A percentile compares a stretch with the other conserved stretches of the same genome.
These are phyloP conservation scores for Dicerorhinus sumatrensis DNA, from an alignment of 2,113 vertebrate species.

Conservation along the genomic window DNA sequence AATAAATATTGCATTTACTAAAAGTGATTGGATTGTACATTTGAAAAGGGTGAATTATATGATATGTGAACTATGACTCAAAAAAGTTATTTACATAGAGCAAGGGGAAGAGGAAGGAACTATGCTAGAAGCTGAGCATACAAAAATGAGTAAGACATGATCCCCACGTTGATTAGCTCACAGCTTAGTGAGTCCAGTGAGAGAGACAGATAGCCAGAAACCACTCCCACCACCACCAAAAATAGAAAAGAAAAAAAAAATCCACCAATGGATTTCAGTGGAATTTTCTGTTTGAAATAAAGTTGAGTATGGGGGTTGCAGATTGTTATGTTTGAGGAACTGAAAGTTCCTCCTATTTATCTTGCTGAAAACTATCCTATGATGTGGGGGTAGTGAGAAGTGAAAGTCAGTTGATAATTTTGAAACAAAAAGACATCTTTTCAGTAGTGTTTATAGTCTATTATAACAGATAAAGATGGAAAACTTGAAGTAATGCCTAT, in stretches of 20 bases:
- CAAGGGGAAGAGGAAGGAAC: neutral
- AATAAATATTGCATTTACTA: neutral
- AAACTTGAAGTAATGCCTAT: neutral
- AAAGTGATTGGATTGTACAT: neutral
- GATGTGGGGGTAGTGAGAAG: neutral
- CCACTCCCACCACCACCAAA: neutral
- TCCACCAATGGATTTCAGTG: neutral
- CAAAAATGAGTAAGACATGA: neutral
- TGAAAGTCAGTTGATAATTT: constrained; percentile 3
- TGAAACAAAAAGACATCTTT: constrained; percentile 13
- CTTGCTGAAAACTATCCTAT: neutral
- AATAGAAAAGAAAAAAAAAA: neutral
- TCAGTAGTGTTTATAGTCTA: neutral
- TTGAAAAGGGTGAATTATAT: neutral
- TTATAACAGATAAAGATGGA: neutral
- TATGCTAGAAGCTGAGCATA: neutral
- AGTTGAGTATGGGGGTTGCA: neutral
- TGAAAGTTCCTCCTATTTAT: neutral
- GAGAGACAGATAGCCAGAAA: neutral
- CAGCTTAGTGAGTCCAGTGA: neutral
- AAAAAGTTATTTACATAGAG: neutral
- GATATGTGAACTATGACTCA: neutral
- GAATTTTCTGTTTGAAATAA: neutral
- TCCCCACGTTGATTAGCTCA: neutral
- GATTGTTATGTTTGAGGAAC: neutral